Percentiles rank a stretch among this genome's conserved stretches.
Conservation (phyloP, 2,888 invertebrate genomes). For the Chaetogeoica ovagalla region DNA sequence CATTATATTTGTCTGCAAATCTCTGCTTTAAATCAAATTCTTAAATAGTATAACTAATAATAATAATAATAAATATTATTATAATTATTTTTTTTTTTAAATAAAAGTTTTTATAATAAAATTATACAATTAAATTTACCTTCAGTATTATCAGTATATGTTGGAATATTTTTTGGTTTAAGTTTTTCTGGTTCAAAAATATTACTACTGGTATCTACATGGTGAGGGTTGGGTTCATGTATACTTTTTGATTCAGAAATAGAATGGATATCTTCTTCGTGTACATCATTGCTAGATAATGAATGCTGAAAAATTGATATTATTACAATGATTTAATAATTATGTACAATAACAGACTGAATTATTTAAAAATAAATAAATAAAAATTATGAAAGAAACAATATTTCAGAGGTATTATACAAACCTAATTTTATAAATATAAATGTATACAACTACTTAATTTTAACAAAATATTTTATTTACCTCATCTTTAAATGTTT, state of each 20-base stretch:
- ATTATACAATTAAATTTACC: conserved; percentile 12
- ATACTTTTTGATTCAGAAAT: conserved; percentile 17
- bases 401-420: no score
- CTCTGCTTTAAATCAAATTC: no score
- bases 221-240: background rate
- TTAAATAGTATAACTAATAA: no score
- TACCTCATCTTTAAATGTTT: conserved; percentile 35
- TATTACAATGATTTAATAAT: background rate
- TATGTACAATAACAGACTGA: background rate
- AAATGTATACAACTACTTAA: no score
- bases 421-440: background rate
- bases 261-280: conserved; percentile 9
- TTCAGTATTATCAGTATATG: conserved; percentile 4
- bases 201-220: background rate
- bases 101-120: background rate
- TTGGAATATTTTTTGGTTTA: background rate
- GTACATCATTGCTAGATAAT: conserved; percentile 26
- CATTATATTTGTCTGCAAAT: no score
- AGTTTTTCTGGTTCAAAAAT: background rate
- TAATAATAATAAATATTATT: no score
- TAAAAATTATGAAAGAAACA: background rate
- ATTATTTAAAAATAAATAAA: background rate
- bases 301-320: conserved; percentile 27
- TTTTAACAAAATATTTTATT: background rate
- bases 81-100: no score